Percentiles rank a stretch among this genome's conserved stretches.
These are phyloP conservation scores for Clarias gariepinus DNA, from an alignment of 2,113 vertebrate species.

Conservation along the genomic window DNA sequence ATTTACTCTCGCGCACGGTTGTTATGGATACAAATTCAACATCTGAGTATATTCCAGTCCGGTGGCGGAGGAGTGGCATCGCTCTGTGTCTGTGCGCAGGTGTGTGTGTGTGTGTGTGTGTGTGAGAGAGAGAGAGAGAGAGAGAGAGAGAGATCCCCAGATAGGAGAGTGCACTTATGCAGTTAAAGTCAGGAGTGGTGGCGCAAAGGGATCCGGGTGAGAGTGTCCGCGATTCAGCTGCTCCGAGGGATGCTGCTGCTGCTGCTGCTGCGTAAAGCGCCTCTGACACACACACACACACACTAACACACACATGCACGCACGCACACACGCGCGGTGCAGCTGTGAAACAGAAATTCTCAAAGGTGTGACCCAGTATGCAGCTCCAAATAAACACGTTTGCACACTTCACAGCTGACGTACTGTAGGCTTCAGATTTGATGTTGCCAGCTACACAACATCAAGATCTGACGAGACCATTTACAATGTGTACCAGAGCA, in stretches of 20 bases:
- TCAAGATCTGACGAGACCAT: background rate
- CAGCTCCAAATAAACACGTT: background rate
- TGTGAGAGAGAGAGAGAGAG: conserved; percentile 11
- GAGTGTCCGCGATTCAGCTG: conserved; percentile 46
- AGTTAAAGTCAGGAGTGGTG: conserved; percentile 14
- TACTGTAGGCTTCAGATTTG: background rate
- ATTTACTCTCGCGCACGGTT: conserved; percentile 58
- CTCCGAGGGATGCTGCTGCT: conserved; percentile 60
- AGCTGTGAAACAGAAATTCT: background rate
- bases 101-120: background rate
- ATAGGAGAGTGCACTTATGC: conserved; percentile 21
- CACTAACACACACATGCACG: conserved; percentile 37
- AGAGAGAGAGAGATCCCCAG: conserved; percentile 22
- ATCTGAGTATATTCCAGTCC: conserved; percentile 71
- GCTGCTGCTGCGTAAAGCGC: conserved; percentile 60
- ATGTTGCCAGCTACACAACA: background rate
- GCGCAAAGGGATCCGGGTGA: conserved; percentile 51
- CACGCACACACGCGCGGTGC: conserved; percentile 23
- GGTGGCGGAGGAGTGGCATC: conserved; percentile 60
- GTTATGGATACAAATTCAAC: conserved; percentile 63
- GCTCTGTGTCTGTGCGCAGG: conserved; percentile 49
- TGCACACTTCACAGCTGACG: too few relatives aligned
- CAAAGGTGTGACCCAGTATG: background rate
- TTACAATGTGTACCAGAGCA: background rate
- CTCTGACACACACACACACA: conserved; percentile 47